phyloP scores from a whole-genome alignment of 2,797 vertebrate species.

The Discoglossus pictus region DNA sequence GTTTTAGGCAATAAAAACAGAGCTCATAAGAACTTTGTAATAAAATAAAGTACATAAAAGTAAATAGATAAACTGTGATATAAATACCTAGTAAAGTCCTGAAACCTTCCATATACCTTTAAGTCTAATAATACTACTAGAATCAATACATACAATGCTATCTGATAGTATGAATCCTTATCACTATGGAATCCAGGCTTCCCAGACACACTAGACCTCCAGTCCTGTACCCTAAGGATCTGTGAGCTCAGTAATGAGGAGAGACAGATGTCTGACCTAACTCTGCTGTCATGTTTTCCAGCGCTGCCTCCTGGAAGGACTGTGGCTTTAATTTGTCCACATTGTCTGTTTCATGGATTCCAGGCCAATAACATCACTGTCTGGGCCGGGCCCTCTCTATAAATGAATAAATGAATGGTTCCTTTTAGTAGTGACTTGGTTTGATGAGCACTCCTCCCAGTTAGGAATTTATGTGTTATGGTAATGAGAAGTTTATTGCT shows the following conservation, averaged over 20 bases:
- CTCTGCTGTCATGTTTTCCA: constrained; percentile 36
- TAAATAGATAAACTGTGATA: too few species aligned
- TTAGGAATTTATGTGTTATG: background rate
- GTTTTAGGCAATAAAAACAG: too few species aligned
- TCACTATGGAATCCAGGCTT: too few species aligned
- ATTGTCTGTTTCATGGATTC: constrained; percentile 40
- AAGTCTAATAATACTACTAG: too few species aligned
- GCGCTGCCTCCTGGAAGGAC: constrained; percentile 1
- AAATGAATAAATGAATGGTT: constrained; percentile 26
- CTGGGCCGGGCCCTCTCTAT: constrained; percentile 16
- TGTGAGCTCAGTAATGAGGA: constrained; percentile 12
- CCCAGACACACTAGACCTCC: too few species aligned
- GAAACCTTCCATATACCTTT: too few species aligned
- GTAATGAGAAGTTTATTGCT: background rate
- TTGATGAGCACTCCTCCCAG: constrained; percentile 2
- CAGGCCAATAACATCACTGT: constrained; percentile 39
- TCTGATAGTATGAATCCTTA: too few species aligned
- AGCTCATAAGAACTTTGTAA: too few species aligned
- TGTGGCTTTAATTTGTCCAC: constrained; percentile 20
- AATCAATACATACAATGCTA: too few species aligned
- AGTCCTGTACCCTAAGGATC: background rate
- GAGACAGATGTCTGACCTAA: constrained; percentile 17
- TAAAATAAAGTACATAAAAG: too few species aligned
- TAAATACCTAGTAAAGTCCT: too few species aligned
- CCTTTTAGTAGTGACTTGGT: constrained; percentile 18